phyloP scores from a whole-genome alignment of 2,888 invertebrate genomes.

The Ochropleura leucogaster region DNA sequence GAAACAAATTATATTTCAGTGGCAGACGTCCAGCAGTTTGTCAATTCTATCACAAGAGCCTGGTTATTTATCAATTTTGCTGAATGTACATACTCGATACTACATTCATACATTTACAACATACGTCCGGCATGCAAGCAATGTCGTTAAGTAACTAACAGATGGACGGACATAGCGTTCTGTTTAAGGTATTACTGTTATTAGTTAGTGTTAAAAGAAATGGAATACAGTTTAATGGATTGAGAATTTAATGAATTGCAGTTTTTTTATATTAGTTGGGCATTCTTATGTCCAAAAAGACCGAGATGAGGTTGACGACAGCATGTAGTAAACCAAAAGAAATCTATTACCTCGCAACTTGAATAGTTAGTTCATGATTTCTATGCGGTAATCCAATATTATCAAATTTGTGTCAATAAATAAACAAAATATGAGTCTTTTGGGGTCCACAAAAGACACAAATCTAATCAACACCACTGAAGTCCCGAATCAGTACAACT shows the following conservation, averaged over 20 bases:
- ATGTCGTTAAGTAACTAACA: slow-evolving; percentile 22
- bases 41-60: no score
- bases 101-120: slow-evolving; percentile 36
- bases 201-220: slow-evolving; percentile 24
- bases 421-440: background rate
- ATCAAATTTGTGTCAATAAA: background rate
- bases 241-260: background rate
- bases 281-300: no score
- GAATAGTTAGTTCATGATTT: background rate
- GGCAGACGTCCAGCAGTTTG: no score
- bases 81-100: background rate
- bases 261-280: background rate
- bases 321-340: no score
- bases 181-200: slow-evolving; percentile 52
- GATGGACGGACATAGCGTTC: slow-evolving; percentile 44
- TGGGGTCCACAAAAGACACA: background rate
- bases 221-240: background rate
- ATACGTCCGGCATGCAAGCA: slow-evolving; percentile 38
- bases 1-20: no score
- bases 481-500: background rate
- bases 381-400: background rate
- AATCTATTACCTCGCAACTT: no score
- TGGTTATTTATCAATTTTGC: no score
- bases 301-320: no score
- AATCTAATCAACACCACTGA: no score